These are phyloP conservation scores for Paguma larvata DNA, from an alignment of 2,797 vertebrate genomes.

Conservation along the genomic window DNA sequence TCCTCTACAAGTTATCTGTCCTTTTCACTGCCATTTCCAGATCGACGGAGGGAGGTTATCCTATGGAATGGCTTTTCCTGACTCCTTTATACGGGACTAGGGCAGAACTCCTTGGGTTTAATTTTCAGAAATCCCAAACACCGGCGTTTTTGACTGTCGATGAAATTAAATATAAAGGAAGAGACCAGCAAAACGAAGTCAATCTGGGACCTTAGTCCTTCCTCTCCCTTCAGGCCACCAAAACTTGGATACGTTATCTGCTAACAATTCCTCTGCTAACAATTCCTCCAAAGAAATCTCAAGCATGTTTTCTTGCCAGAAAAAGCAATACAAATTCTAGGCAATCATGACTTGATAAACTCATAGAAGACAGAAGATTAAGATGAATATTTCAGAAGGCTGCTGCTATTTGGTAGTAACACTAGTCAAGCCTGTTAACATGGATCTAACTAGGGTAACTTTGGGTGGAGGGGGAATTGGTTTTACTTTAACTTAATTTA, in stretches of 20 bases:
- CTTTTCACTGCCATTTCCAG: conserved; percentile 57
- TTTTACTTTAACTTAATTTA: conserved; percentile 49
- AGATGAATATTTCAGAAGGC: conserved; percentile 16
- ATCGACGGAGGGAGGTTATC: not conserved
- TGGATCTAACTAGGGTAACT: not conserved
- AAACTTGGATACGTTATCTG: conserved; percentile 1
- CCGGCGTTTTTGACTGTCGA: not conserved
- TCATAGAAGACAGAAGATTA: conserved; percentile 50
- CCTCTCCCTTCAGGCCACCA: not conserved
- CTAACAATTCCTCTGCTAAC: conserved; percentile 50
- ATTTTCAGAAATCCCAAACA: conserved; percentile 34
- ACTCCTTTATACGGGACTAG: not conserved
- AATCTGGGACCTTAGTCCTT: not conserved
- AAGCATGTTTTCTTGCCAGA: conserved; percentile 29
- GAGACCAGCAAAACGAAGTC: conserved; percentile 47
- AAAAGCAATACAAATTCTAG: conserved; percentile 49
- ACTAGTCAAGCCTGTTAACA: conserved; percentile 12
- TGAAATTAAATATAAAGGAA: conserved; percentile 58
- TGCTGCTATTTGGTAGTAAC: not conserved
- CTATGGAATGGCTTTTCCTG: not conserved
- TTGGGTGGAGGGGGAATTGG: not conserved
- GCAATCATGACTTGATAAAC: conserved; percentile 45
- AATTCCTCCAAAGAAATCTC: conserved; percentile 15
- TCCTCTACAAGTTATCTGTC: conserved; percentile 49
- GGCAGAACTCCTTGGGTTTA: not conserved